Evolutionary conservation across 2,113 vertebrate species (phyloP).

Genomic region (Rattus rattus): DNA sequence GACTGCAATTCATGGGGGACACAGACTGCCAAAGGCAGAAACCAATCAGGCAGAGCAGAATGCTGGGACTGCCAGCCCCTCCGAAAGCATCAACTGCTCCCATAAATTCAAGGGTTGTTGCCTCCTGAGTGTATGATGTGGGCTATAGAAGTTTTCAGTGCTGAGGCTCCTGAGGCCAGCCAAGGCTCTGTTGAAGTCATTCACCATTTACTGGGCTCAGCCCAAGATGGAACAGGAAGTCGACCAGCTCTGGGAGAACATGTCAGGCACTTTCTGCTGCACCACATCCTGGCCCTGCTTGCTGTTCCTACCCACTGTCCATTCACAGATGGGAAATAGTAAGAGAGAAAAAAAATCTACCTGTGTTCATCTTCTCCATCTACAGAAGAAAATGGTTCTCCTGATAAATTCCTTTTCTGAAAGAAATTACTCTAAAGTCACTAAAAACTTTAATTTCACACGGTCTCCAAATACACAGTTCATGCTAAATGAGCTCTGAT

Average conservation of each 20-base stretch:
- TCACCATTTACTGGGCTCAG: background rate
- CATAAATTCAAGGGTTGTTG: conserved; percentile 61
- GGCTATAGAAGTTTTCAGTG: conserved; percentile 46
- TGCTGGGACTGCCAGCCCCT: background rate
- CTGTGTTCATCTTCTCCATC: background rate
- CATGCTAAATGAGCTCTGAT: background rate
- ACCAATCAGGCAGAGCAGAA: conserved; percentile 24
- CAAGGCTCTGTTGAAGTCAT: conserved; percentile 42
- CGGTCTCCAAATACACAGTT: background rate
- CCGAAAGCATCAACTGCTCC: conserved; percentile 44
- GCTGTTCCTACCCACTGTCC: background rate
- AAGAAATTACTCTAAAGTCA: background rate
- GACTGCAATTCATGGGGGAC: conserved; percentile 16
- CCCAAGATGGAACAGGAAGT: background rate
- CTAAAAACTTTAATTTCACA: background rate
- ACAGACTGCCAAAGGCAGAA: conserved; percentile 30
- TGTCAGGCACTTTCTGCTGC: background rate
- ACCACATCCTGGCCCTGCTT: background rate
- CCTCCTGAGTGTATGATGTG: conserved; percentile 47
- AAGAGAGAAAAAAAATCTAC: background rate
- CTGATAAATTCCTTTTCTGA: background rate
- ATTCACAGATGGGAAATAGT: background rate
- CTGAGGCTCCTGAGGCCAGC: conserved; percentile 41
- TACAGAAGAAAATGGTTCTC: background rate
- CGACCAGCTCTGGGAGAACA: background rate